phyloP scores from a whole-genome alignment of 2,113 vertebrate genomes.

The Catharus fuscescens region DNA sequence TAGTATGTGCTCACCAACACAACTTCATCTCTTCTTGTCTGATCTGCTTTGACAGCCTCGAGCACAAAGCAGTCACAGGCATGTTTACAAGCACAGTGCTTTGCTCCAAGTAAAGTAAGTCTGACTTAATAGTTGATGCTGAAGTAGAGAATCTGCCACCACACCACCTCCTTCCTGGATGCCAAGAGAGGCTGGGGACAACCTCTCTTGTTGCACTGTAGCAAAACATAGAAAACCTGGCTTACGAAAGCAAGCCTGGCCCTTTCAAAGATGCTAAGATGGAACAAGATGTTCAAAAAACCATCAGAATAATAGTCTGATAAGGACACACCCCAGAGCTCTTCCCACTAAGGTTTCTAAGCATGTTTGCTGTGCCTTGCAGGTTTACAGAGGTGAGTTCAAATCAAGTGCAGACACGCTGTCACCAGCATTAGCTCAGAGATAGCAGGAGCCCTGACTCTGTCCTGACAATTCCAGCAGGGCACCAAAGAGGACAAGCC shows the following conservation, averaged over 20 bases:
- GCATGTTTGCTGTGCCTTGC: neutral
- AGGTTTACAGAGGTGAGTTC: neutral
- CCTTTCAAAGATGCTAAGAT: neutral
- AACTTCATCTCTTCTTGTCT: neutral
- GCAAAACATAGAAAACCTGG: neutral
- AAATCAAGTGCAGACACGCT: neutral
- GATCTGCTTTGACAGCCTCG: neutral
- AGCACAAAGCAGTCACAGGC: neutral
- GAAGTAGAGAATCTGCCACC: neutral
- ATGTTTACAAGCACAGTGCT: neutral
- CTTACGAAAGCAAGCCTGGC: neutral
- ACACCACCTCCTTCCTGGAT: neutral
- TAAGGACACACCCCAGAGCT: neutral
- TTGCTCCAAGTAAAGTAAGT: neutral
- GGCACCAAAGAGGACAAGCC: neutral
- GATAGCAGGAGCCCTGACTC: neutral
- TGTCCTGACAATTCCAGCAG: neutral
- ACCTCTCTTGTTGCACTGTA: neutral
- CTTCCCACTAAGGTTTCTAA: neutral
- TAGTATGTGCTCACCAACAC: neutral
- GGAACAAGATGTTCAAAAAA: neutral
- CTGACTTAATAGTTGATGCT: neutral
- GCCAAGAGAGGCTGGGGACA: neutral
- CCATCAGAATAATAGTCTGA: neutral
- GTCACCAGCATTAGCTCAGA: neutral